phyloP scores from a whole-genome alignment of 2,888 invertebrate species.

The Pseudococcus viburni region DNA sequence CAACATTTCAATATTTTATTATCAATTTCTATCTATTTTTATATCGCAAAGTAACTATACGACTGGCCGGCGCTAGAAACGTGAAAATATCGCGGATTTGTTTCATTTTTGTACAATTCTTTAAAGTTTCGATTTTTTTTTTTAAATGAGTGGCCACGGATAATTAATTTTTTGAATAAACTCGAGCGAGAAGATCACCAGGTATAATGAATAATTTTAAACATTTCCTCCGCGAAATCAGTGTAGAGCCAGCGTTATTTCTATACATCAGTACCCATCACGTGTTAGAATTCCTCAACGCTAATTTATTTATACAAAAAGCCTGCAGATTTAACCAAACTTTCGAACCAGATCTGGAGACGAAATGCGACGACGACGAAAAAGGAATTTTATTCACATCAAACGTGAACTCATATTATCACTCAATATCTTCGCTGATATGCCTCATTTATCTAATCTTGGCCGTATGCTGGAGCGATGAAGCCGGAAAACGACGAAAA shows the following conservation, averaged over 20 bases:
- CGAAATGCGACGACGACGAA: constrained; percentile 53
- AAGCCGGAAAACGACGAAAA: constrained; percentile 64
- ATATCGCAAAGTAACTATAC: neutral
- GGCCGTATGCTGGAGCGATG: constrained; percentile 31
- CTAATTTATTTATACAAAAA: constrained; percentile 61
- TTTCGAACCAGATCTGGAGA: constrained; percentile 48
- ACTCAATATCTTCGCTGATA: neutral
- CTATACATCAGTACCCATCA: neutral
- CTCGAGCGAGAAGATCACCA: neutral
- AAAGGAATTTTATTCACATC: neutral
- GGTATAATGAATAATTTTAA: neutral
- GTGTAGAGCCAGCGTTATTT: constrained; percentile 58
- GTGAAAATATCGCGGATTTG: constrained; percentile 21
- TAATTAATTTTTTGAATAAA: neutral
- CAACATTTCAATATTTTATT: neutral
- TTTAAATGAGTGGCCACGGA: neutral
- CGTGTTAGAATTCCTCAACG: constrained; percentile 23
- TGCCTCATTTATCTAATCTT: neutral
- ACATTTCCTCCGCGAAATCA: neutral
- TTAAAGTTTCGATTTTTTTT: neutral
- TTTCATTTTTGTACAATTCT: neutral
- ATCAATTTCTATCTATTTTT: neutral
- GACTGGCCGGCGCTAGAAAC: neutral
- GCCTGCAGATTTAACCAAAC: constrained; percentile 41
- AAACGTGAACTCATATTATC: neutral